phyloP scores from a whole-genome alignment of 2,888 invertebrate species.

The Neria commutata region DNA sequence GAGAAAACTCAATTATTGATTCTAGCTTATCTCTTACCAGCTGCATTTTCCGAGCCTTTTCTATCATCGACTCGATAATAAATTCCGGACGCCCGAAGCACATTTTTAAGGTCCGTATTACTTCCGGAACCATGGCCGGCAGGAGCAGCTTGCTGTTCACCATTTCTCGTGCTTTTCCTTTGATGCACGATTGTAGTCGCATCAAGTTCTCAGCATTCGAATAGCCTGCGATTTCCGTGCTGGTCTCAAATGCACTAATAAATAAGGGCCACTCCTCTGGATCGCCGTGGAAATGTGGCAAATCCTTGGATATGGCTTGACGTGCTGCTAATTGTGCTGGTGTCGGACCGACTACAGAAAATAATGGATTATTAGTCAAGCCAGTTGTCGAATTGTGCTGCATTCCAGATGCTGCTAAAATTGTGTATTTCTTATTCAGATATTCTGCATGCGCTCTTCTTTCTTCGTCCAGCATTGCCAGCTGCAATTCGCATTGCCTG shows the following conservation, averaged over 20 bases:
- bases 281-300: conserved; percentile 14
- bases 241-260: conserved; percentile 20
- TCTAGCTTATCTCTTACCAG: conserved; percentile 16
- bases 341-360: too few species aligned
- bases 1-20: conserved; percentile 15
- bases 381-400: too few species aligned
- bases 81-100: conserved; percentile 15
- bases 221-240: conserved; percentile 18
- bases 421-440: too few species aligned
- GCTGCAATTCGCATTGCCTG: too few species aligned
- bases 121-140: conserved; percentile 19
- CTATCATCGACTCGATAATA: conserved; percentile 14
- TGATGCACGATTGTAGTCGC: conserved; percentile 16
- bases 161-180: conserved; percentile 17
- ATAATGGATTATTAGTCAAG: too few species aligned
- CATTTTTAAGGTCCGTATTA: conserved; percentile 19
- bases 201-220: conserved; percentile 21
- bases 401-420: too few species aligned
- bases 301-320: conserved; percentile 3
- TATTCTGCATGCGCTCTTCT: too few species aligned
- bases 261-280: conserved; percentile 25
- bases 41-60: conserved; percentile 6
- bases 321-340: conserved; percentile 12
- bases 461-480: too few species aligned
- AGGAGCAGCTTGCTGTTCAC: conserved; percentile 21